Base-by-base conservation (phyloP, 2,113 vertebrate genomes). In the Tragelaphus buxtoni region DNA sequence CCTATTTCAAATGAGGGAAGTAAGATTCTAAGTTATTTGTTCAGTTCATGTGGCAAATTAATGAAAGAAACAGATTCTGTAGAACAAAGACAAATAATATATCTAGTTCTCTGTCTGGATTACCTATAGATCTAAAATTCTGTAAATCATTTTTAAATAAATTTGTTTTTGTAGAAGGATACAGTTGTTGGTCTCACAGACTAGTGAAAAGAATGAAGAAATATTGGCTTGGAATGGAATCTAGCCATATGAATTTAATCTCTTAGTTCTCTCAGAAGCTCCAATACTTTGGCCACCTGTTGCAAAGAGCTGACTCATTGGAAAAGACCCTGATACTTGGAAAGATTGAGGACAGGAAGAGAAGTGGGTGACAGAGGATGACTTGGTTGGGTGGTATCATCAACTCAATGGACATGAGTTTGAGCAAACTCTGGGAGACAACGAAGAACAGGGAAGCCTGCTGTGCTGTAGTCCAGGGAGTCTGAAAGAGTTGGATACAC, bases 101-200 rank as follows among this genome's bases (percentile, higher is more conserved):
- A 39, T 49, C 32, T 76, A 42, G 56, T 45, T 90, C 49, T 90
- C 69, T 9, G 86, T 74, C 58, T 76, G 84, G 9, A 60, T 88
- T 87, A 83, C 69, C 17, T 90, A 35, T 79, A 92, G 39, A 76
- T 24, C 90, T 95, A 93, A 94, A 90, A 89, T 55, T 69, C 28
- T 88, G 10, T 45, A 91, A 91, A 55, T 24, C 9, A 90, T 39
- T 86, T 83, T 53, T 55, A 88, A 77, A 61, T 53, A 30, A 45
- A 72, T 56, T 2, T 69, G 5, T 88, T 60, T 56, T 13, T 13
- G 42, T 42, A 30, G n/a, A 95, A 9, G n/a, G 4, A 47, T 76
- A 32, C 1, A 39, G 8, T 22, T 51, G 0, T 69, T 80, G 47
- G 22, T 65, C 26, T 63, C 55, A 32, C 55, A 81, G 9, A 42